phyloP scores from a whole-genome alignment of 2,888 invertebrate genomes.

The Gari tellinella region DNA sequence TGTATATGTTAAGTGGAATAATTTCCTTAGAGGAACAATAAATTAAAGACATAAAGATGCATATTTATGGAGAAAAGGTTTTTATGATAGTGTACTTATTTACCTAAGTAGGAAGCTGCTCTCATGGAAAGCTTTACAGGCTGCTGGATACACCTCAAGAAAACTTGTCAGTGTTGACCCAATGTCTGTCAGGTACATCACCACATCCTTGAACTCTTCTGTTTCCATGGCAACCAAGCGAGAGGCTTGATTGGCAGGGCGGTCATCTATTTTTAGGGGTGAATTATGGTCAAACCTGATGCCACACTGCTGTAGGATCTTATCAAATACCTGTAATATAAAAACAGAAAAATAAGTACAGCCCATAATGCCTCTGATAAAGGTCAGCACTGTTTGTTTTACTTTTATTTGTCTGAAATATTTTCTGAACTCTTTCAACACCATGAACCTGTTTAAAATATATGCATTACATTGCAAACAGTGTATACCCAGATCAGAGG shows the following conservation, averaged over 20 bases:
- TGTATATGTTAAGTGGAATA: background rate
- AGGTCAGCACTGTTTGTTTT: no score
- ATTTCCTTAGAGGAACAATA: background rate
- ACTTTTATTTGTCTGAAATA: no score
- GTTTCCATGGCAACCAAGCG: slow-evolving; percentile 74
- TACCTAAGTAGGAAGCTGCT: slow-evolving; percentile 85
- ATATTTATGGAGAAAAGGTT: no score
- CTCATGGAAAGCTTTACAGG: slow-evolving; percentile 86
- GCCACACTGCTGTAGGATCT: slow-evolving; percentile 78
- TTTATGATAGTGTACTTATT: no score
- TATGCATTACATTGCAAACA: no score
- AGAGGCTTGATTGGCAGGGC: slow-evolving; percentile 18
- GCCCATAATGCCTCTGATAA: no score
- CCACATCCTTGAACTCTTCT: slow-evolving; percentile 87
- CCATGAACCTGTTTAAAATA: no score
- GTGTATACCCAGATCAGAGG: no score
- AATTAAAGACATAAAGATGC: no score
- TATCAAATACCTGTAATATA: slow-evolving; percentile 83
- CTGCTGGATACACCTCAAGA: slow-evolving; percentile 88
- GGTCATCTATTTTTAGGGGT: slow-evolving; percentile 73
- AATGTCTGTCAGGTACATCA: slow-evolving; percentile 89
- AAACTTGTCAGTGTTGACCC: slow-evolving; percentile 89
- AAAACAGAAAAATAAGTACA: background rate
- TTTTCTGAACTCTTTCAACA: no score
- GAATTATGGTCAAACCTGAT: slow-evolving; percentile 55